phyloP scores from a whole-genome alignment of 1,140 invertebrate genomes.

The Papilio xuthus region DNA sequence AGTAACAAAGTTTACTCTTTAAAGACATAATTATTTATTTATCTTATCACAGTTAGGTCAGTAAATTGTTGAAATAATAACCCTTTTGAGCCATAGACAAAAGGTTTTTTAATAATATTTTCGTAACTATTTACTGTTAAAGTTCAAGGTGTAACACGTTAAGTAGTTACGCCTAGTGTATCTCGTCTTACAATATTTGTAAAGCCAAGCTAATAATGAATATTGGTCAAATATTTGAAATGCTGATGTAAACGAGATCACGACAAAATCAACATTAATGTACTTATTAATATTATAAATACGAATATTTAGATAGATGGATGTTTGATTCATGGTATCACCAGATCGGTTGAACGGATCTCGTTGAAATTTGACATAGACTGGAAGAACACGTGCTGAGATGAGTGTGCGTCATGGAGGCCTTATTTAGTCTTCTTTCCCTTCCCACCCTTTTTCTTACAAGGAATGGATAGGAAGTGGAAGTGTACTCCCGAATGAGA shows the following conservation, averaged over 20 bases:
- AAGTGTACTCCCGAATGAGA: too few relatives aligned
- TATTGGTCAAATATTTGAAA: not conserved
- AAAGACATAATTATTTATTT: too few relatives aligned
- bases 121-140: not conserved
- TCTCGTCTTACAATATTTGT: constrained; percentile 1
- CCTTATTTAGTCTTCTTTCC: too few relatives aligned
- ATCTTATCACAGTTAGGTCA: not conserved
- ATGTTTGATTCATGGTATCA: too few relatives aligned
- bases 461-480: too few relatives aligned
- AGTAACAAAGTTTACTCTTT: too few relatives aligned
- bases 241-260: not conserved
- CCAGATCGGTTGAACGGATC: too few relatives aligned
- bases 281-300: not conserved
- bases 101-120: not conserved
- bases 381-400: not conserved
- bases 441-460: too few relatives aligned
- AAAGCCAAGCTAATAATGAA: not conserved
- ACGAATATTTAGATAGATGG: too few relatives aligned
- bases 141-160: constrained; percentile 3
- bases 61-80: not conserved
- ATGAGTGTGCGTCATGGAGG: too few relatives aligned
- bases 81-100: not conserved
- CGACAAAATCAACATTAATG: not conserved
- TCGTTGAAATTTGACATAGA: too few relatives aligned
- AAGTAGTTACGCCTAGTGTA: not conserved